Percentiles rank a stretch among this genome's conserved stretches.
Conservation (phyloP, 2,797 vertebrate genomes). For the Orientallactaga sibirica region DNA sequence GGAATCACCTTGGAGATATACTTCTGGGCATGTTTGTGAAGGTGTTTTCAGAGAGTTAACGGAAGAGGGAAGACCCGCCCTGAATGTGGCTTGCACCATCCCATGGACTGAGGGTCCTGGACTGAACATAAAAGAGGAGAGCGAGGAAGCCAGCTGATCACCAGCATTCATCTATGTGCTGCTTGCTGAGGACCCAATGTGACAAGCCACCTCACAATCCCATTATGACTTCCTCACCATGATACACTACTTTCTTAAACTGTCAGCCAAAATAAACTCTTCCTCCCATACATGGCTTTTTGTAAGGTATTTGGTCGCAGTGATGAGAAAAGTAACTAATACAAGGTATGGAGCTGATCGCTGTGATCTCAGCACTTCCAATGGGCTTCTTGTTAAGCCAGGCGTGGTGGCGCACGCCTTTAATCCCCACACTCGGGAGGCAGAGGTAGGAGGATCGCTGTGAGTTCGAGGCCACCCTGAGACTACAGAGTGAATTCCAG, state of each 20-base stretch:
- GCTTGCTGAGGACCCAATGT: too few species aligned
- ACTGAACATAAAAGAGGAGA: background rate
- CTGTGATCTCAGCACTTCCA: background rate
- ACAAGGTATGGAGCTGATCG: background rate
- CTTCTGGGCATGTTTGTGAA: background rate
- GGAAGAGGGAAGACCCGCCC: background rate
- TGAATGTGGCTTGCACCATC: background rate
- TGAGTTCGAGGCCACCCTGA: too few species aligned
- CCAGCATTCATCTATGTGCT: too few species aligned
- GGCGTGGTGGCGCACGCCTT: too few species aligned
- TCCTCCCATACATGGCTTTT: background rate
- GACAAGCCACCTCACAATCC: too few species aligned
- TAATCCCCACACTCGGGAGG: too few species aligned
- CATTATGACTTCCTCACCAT: background rate
- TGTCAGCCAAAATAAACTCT: background rate
- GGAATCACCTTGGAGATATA: background rate
- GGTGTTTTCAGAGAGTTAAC: background rate
- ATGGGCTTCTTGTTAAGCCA: background rate
- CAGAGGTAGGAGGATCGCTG: too few species aligned
- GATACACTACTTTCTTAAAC: background rate
- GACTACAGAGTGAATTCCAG: too few species aligned
- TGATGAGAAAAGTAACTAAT: background rate
- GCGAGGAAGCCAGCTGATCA: background rate
- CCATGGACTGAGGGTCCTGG: background rate
- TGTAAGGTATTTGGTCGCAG: too few species aligned